Conservation (phyloP, 1,140 invertebrate species). For the Neuroterus valhalla region DNA sequence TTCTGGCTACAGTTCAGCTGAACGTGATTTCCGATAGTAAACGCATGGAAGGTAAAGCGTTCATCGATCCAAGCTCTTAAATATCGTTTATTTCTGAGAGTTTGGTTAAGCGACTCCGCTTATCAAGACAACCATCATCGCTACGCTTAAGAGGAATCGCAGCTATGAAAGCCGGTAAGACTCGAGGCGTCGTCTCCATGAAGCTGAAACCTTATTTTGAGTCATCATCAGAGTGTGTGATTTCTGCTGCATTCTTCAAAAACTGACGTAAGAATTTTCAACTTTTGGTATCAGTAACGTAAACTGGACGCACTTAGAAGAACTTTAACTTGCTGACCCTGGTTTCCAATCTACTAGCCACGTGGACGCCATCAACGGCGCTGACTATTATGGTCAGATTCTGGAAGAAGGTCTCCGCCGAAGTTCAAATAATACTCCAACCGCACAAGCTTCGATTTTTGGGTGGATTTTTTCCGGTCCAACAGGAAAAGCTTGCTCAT, state of each 20-base stretch:
- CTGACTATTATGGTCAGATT: conserved; percentile 4
- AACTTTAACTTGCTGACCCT: no score
- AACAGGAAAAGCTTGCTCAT: no score
- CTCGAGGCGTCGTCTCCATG: no score
- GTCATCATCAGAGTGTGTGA: not conserved
- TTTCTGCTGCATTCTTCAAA: not conserved
- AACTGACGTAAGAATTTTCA: not conserved
- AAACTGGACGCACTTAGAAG: no score
- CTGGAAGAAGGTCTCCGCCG: not conserved
- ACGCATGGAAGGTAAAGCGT: not conserved
- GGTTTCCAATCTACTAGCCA: not conserved
- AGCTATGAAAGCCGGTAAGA: not conserved
- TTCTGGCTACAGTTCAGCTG: not conserved
- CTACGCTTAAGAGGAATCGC: not conserved
- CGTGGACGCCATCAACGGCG: not conserved
- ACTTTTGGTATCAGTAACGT: no score
- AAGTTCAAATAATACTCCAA: not conserved
- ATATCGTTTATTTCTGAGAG: not conserved
- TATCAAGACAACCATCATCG: not conserved
- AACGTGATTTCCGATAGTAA: not conserved
- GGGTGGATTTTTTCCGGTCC: not conserved
- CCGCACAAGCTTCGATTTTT: not conserved
- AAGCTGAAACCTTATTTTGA: no score
- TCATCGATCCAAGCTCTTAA: not conserved
- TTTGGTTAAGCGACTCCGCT: not conserved